Evolutionary conservation across 2,888 invertebrate genomes (phyloP).

Genomic region (Amitus sp.): DNA sequence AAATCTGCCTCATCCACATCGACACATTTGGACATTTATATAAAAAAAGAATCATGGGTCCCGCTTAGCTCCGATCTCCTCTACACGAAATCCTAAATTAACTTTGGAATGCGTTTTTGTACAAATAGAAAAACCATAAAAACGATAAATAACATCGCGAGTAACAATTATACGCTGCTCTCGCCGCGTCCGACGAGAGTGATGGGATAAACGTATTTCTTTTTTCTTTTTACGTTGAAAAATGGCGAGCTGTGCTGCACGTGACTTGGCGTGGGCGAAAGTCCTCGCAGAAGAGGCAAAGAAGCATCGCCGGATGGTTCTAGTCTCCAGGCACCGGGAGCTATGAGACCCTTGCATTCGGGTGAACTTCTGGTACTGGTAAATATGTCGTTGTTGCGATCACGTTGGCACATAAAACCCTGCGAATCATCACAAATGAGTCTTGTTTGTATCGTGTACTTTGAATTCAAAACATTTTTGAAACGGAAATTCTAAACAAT

Average conservation of each 20-base stretch:
- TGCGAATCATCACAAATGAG: conserved; percentile 24
- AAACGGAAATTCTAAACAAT: too few relatives aligned
- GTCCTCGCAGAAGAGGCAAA: conserved; percentile 69
- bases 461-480: too few relatives aligned
- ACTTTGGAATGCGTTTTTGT: background rate
- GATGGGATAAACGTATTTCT: conserved; percentile 73
- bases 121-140: background rate
- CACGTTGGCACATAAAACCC: conserved; percentile 51
- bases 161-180: conserved; percentile 67
- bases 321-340: conserved; percentile 58
- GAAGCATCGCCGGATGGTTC: conserved; percentile 65
- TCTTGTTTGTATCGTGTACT: too few relatives aligned
- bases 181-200: conserved; percentile 68
- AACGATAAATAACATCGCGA: background rate
- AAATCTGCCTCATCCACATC: too few relatives aligned
- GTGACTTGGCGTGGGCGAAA: conserved; percentile 60
- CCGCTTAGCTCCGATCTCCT: background rate
- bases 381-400: conserved; percentile 57
- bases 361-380: conserved; percentile 60
- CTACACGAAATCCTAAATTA: background rate
- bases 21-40: too few relatives aligned
- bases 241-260: conserved; percentile 66
- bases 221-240: conserved; percentile 71
- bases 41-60: too few relatives aligned
- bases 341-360: conserved; percentile 60